Conservation (phyloP, 2,888 invertebrate genomes). For the Lacanobia wlatinum region DNA sequence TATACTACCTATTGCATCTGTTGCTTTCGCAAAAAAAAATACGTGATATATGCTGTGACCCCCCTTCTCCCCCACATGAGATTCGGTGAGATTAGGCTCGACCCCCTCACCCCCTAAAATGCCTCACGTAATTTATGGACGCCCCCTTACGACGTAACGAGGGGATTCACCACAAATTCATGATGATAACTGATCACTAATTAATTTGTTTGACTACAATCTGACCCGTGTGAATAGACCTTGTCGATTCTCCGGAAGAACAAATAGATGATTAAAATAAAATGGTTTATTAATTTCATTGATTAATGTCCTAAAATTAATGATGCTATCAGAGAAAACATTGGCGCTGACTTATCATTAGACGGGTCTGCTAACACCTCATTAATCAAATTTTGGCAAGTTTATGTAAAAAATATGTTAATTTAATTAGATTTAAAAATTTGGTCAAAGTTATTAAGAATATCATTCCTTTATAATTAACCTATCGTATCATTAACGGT, state of each 20-base stretch:
- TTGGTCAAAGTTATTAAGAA: no score
- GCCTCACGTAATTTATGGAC: no score
- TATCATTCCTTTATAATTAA: not conserved
- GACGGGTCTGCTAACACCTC: not conserved
- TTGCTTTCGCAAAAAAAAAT: no score
- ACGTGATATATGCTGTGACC: no score
- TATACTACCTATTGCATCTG: no score
- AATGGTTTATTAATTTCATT: not conserved
- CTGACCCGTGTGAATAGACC: slow-evolving; percentile 1
- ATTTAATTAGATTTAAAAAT: not conserved
- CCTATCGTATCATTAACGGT: not conserved
- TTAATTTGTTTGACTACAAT: not conserved
- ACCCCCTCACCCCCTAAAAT: no score
- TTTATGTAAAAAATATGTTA: slow-evolving; percentile 14
- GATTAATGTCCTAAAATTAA: slow-evolving; percentile 11
- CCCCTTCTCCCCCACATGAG: no score
- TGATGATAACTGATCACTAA: not conserved
- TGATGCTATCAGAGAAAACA: not conserved
- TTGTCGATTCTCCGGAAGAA: slow-evolving; percentile 10
- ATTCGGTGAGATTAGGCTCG: no score
- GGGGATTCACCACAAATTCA: not conserved
- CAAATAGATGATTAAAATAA: not conserved
- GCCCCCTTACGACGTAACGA: no score
- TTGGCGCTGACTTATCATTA: not conserved
- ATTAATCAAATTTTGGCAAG: not conserved